These are phyloP conservation scores for Antennarius maculatus DNA, from an alignment of 2,797 vertebrate genomes.

Conservation along the genomic window DNA sequence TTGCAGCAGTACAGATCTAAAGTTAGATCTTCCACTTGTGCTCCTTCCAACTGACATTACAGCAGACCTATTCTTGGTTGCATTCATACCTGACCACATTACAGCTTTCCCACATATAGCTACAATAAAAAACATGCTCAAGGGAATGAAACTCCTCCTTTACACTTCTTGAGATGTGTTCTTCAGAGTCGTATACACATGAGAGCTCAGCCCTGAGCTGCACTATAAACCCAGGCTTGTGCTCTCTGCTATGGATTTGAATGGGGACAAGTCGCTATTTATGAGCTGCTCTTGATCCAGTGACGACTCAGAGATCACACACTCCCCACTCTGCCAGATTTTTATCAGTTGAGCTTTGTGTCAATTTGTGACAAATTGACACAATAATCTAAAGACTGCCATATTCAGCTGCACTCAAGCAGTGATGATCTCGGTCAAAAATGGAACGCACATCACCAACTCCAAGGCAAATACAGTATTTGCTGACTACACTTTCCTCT, in stretches of 20 bases:
- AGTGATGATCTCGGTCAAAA: background rate
- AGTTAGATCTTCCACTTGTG: constrained; percentile 11
- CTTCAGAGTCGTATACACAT: constrained; percentile 14
- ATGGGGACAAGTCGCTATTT: background rate
- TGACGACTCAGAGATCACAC: background rate
- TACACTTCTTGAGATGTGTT: constrained; percentile 8
- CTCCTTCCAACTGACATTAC: constrained; percentile 11
- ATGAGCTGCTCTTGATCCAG: constrained; percentile 1
- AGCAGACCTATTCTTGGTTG: constrained; percentile 12
- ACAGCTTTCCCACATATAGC: constrained; percentile 21
- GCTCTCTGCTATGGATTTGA: background rate
- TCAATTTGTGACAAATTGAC: background rate
- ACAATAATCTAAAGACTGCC: background rate
- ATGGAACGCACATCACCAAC: background rate
- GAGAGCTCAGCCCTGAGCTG: constrained; percentile 9
- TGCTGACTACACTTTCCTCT: background rate
- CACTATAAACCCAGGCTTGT: background rate
- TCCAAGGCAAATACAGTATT: background rate
- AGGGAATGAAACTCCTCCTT: constrained; percentile 18
- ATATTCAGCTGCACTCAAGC: background rate
- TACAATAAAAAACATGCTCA: constrained; percentile 13
- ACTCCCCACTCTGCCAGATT: background rate
- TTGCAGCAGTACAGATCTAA: background rate
- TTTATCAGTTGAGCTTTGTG: no score
- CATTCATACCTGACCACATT: constrained; percentile 10